These are phyloP conservation scores for Hassar affinis DNA, from an alignment of 2,113 vertebrate species.

Conservation along the genomic window DNA sequence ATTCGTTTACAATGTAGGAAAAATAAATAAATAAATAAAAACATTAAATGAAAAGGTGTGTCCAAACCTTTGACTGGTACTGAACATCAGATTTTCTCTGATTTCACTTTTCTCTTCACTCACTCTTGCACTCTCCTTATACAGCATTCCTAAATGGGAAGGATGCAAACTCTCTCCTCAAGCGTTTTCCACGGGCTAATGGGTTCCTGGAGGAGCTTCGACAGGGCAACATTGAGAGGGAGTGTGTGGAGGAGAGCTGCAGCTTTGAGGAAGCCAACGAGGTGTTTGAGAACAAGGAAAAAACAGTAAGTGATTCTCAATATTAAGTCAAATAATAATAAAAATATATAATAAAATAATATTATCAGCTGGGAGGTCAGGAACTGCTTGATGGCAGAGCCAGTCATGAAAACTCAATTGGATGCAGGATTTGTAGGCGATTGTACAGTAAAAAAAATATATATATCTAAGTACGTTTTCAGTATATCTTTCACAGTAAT, in stretches of 20 bases:
- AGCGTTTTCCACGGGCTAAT: constrained; percentile 81
- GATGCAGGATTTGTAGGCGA: too few species aligned
- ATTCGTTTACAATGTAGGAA: too few species aligned
- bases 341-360: background rate
- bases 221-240: constrained; percentile 82
- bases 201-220: constrained; percentile 83
- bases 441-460: background rate
- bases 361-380: background rate
- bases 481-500: too few species aligned
- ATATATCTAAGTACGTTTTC: background rate
- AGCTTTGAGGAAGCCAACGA: constrained; percentile 88
- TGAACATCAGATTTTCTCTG: too few species aligned
- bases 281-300: constrained; percentile 85
- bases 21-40: too few species aligned
- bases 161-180: constrained; percentile 79
- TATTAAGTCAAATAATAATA: background rate
- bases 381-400: background rate
- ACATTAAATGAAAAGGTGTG: too few species aligned
- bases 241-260: constrained; percentile 85
- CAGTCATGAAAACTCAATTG: background rate
- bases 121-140: constrained; percentile 40
- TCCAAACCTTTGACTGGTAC: too few species aligned
- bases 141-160: constrained; percentile 80
- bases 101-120: too few species aligned
- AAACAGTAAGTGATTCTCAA: constrained; percentile 68